These are phyloP conservation scores for Crocuta crocuta DNA, from an alignment of 2,113 vertebrate species.

Conservation along the genomic window DNA sequence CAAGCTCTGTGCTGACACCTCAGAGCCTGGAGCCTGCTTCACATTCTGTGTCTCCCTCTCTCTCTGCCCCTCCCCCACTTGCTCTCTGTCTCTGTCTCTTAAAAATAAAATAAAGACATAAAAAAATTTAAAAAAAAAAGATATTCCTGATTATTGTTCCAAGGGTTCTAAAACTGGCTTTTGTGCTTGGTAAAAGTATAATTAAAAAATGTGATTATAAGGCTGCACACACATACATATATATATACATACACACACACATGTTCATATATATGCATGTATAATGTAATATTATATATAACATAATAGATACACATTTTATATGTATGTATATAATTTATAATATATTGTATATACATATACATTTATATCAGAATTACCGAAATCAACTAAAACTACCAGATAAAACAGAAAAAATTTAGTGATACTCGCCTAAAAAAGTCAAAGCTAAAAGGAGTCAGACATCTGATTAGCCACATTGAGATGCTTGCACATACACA, in stretches of 20 bases:
- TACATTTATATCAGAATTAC: constrained; percentile 14
- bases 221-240: not conserved
- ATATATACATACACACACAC: not conserved
- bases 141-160: not conserved
- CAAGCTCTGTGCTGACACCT: too few species aligned
- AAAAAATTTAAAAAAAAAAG: not conserved
- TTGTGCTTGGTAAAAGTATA: not conserved
- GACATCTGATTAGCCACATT: not conserved
- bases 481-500: not conserved
- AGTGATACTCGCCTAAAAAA: not conserved
- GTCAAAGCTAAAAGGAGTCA: not conserved
- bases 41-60: too few species aligned
- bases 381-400: not conserved
- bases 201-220: not conserved
- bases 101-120: too few species aligned
- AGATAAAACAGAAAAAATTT: not conserved
- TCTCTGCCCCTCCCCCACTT: too few species aligned
- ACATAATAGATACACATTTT: not conserved
- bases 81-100: too few species aligned
- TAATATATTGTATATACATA: not conserved
- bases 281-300: not conserved
- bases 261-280: not conserved
- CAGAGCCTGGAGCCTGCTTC: too few species aligned
- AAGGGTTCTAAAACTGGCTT: not conserved
- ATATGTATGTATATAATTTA: not conserved